These are phyloP conservation scores for Lithophane leautieri DNA, from an alignment of 2,888 invertebrate species.

Conservation along the genomic window DNA sequence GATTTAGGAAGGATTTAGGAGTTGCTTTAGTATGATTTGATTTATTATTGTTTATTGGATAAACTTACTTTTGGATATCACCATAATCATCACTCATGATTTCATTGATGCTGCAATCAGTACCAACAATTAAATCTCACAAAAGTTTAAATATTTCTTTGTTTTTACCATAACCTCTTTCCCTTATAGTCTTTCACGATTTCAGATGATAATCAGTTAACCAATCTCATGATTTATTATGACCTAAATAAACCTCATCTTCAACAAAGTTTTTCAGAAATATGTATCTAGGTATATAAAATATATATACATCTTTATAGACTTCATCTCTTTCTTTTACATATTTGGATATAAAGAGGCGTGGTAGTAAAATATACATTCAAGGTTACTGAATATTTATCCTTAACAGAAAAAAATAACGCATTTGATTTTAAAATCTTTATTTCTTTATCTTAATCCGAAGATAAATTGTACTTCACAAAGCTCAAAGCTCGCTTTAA, in stretches of 20 bases:
- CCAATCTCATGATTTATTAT: conserved; percentile 21
- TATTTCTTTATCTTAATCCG: not conserved
- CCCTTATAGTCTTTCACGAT: conserved; percentile 15
- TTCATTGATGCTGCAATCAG: not conserved
- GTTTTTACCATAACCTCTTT: not conserved
- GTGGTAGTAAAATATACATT: conserved; percentile 10
- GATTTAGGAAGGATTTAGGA: conserved; percentile 52
- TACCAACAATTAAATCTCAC: not conserved
- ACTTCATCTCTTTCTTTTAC: not conserved
- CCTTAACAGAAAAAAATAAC: conserved; percentile 12
- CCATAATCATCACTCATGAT: not conserved
- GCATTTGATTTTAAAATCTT: conserved; percentile 1
- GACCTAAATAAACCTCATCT: conserved; percentile 31
- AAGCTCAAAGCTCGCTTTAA: conserved; percentile 43
- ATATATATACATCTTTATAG: no score
- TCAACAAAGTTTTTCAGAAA: not conserved
- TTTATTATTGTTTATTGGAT: conserved; percentile 28
- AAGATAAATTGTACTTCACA: conserved; percentile 13
- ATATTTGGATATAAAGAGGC: not conserved
- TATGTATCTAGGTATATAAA: not conserved
- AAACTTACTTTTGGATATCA: not conserved
- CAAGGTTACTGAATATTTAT: conserved; percentile 18
- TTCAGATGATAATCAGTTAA: conserved; percentile 15
- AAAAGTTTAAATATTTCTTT: not conserved
- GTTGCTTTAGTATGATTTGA: conserved; percentile 43